phyloP scores from a whole-genome alignment of 2,797 vertebrate species.

The Atherinosoma microstoma region DNA sequence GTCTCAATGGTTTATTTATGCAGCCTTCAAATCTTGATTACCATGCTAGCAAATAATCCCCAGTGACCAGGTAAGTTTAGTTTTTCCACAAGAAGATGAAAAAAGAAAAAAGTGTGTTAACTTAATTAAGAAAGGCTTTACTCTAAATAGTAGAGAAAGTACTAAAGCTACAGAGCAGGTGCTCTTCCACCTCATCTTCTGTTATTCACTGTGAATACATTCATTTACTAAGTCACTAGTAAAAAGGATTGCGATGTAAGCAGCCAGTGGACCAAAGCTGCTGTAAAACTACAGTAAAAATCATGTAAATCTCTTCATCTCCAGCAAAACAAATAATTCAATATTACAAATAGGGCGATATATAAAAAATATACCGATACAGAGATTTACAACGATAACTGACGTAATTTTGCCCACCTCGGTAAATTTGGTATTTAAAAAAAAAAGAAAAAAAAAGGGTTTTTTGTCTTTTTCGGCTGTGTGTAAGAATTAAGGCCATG shows the following conservation, averaged over 20 bases:
- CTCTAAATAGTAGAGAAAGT: neutral
- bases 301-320: neutral
- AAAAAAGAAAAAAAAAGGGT: no score
- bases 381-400: no score
- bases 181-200: neutral
- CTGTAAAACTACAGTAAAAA: neutral
- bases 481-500: no score
- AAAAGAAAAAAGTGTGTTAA: no score
- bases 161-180: neutral
- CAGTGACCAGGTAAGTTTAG: neutral
- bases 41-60: neutral
- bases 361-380: no score
- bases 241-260: no score
- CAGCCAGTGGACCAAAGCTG: no score
- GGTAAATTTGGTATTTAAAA: no score
- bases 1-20: slow-evolving; percentile 3
- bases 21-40: neutral
- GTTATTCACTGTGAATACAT: neutral
- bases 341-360: no score
- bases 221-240: neutral
- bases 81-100: neutral
- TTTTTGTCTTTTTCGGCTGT: no score
- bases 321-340: no score
- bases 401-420: no score
- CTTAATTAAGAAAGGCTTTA: neutral